Base-by-base conservation (phyloP, 2,113 vertebrate genomes). In the Diglossa brunneiventris region DNA sequence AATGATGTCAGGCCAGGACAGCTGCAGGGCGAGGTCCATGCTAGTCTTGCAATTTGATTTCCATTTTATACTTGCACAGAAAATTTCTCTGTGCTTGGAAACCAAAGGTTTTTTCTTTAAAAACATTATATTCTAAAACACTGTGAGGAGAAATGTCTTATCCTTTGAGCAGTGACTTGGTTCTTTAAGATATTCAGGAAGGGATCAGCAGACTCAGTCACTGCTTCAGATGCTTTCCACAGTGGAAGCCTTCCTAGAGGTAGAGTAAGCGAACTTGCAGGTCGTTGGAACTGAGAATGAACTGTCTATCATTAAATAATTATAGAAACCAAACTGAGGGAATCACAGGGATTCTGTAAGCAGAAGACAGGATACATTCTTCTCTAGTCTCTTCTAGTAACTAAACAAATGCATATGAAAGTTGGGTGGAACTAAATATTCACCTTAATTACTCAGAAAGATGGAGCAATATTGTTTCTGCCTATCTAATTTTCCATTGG, bases 391-490 rank as follows among this genome's bases (percentile, higher is more conserved):
- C 42, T 92, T 92, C 73, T 61, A 89, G 44, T 76, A 89, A 91
- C 44, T 68, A 85, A 84, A 91, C 13, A 87, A 92, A 91, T 61
- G 61, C 47, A 64, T 89, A 49, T 66, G 66, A 78, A 90, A 81
- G 44, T 64, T 78, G 55, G 26, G 73, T 63, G 52, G 49, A 94
- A 87, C 31, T 49, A 89, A 91, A 82, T 81, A 87, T 72, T 95
- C 83, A 87, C 70, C 41, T 85, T 91, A 87, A 92, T 92, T 92
- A 87, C 72, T 53, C 70, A 93, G 75, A 88, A 92, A 87, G 59
- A 94, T 44, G 28, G 13, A 79, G 58, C n/a, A 94, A 94, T 84
- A 84, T 70, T 93, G 41, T 72, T 94, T 85, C 77, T 92, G 77
- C 53, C 30, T 72, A 61, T 87, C 58, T 83, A 67, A 79, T 95